Base-by-base conservation (phyloP, 1,140 invertebrate species). In the Macrotrachela quadricornifera region DNA sequence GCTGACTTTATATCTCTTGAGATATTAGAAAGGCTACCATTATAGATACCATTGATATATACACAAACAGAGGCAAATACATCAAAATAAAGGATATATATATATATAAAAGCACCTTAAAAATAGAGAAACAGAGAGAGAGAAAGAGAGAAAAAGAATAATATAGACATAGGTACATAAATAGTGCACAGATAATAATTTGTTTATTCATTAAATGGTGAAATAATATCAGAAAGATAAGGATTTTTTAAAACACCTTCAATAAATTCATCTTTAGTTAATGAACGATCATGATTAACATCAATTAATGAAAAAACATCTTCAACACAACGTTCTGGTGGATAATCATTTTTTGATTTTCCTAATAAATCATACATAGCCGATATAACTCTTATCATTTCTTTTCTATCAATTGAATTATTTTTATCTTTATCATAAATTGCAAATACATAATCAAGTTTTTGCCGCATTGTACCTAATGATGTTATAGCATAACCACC, bases 201-300 rank as follows among this genome's bases (percentile, higher is more conserved):
- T 4, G 8, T 30, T 30, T 30, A 30, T 30, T 30, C 3, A 30
- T 30, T 30, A 30, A 30, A 30, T 30, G 21, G 21, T 30, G 21
- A 30, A 30, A 30, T 8, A 30, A 30, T 30, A 30, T 30, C 21
- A 30, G 21, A 30, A 4, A 30, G 2, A 30, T 30, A 30, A 8
- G 21, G 21, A 30, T 30, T 30, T 30, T 30, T 30, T 4, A 30
- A 8, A 4, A 30, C 21, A 30, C 53, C 53, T 4, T 54, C 47
- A 14, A 54, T 54, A 39, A 54, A 54, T 39, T 54, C 53, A 43
- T 54, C 53, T 48, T 37, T 54, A 38, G 44, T 49, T 15, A 54
- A 38, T 17, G 40, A 39, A 49, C 41, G 21, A 49, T 54, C 53
- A 45, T 44, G 21, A 44, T 54, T 54, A 14, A 42, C 47, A 46